phyloP scores from a whole-genome alignment of 2,113 vertebrate species.

The Rissa tridactyla region DNA sequence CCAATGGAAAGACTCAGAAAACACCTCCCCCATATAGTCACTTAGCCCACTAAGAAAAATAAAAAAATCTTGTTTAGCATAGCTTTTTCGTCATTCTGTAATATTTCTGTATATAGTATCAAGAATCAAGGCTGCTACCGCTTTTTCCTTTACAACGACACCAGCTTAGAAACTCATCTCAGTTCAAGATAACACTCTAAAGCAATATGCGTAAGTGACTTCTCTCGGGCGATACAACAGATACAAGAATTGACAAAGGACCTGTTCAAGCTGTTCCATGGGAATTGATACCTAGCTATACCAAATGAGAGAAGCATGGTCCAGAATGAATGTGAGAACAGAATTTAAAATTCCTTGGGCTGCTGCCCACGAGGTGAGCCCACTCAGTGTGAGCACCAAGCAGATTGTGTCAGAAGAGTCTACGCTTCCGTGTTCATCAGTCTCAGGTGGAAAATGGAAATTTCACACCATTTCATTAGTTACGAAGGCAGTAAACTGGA shows the following conservation, averaged over 20 bases:
- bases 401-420: background rate
- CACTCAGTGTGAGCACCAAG: background rate
- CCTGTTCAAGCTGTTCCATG: background rate
- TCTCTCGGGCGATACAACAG: background rate
- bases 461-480: background rate
- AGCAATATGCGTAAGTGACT: background rate
- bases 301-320: background rate
- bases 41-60: background rate
- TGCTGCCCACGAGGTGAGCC: background rate
- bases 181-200: background rate
- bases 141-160: background rate
- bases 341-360: background rate
- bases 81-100: background rate
- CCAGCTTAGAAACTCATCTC: background rate
- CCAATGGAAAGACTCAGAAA: background rate
- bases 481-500: background rate
- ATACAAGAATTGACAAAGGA: background rate
- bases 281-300: background rate
- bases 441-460: background rate
- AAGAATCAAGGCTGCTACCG: background rate
- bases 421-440: background rate
- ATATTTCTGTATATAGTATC: slow-evolving; percentile 22
- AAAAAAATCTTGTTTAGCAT: background rate
- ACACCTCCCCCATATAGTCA: background rate
- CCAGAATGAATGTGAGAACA: background rate